A percentile compares a stretch with the other conserved stretches of the same genome.
Evolutionary conservation across 1,140 invertebrate genomes (phyloP).

Genomic region (Magallana angulata): DNA sequence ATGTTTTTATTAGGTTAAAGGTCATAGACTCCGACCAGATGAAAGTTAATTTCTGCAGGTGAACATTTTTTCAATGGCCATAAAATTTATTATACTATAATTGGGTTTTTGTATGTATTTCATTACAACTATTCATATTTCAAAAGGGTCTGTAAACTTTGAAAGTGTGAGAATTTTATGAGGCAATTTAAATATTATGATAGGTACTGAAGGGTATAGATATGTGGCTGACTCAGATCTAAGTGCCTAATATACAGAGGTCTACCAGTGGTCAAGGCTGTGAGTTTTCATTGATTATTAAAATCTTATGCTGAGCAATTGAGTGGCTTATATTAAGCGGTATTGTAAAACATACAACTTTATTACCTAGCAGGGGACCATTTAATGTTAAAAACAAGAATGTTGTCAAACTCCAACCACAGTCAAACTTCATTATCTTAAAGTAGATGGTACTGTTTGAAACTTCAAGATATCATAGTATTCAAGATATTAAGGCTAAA

Average conservation of each 20-base stretch:
- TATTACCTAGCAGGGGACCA: too few species aligned
- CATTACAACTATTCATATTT: constrained; percentile 38
- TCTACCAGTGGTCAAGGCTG: constrained; percentile 21
- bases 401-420: too few species aligned
- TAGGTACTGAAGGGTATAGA: constrained; percentile 15
- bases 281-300: constrained; percentile 1
- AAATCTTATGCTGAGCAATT: neutral
- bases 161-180: constrained; percentile 27
- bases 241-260: neutral
- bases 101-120: constrained; percentile 38
- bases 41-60: constrained; percentile 14
- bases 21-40: constrained; percentile 3
- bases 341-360: neutral
- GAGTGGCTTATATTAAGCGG: neutral
- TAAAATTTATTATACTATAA: constrained; percentile 29
- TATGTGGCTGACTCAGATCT: constrained; percentile 9
- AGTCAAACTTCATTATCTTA: too few species aligned
- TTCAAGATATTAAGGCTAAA: too few species aligned
- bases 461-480: too few species aligned
- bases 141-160: constrained; percentile 31
- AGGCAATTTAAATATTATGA: constrained; percentile 38
- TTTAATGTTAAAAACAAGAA: too few species aligned
- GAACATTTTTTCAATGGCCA: constrained; percentile 3
- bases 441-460: too few species aligned
- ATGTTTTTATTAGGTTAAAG: constrained; percentile 15